phyloP scores from a whole-genome alignment of 2,113 vertebrate genomes.

The Osmerus mordax region DNA sequence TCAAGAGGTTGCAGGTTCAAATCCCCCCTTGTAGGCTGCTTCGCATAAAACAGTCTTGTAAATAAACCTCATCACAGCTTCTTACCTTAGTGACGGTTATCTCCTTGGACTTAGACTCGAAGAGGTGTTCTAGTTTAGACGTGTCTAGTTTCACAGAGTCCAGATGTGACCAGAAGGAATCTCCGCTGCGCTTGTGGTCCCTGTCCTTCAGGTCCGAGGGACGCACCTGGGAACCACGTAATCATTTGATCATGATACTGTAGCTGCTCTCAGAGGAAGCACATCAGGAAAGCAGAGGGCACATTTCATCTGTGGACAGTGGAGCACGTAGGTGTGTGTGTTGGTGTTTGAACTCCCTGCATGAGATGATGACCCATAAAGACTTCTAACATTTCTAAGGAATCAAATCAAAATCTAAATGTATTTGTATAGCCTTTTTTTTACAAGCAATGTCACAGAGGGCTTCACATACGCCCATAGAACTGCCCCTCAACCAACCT shows the following conservation, averaged over 20 bases:
- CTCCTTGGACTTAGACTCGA: conserved; percentile 96
- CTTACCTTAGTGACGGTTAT: conserved; percentile 91
- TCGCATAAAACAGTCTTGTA: neutral
- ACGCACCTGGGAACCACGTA: conserved; percentile 69
- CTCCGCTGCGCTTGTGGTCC: conserved; percentile 79
- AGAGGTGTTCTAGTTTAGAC: conserved; percentile 91
- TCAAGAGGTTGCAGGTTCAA: too few relatives aligned
- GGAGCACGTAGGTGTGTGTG: too few relatives aligned
- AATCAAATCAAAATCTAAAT: too few relatives aligned
- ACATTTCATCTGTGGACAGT: neutral
- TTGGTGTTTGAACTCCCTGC: too few relatives aligned
- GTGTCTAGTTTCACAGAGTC: conserved; percentile 92
- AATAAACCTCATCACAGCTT: neutral
- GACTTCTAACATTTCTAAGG: too few relatives aligned
- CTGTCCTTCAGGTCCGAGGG: conserved; percentile 82
- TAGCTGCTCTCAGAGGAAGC: neutral
- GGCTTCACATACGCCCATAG: too few relatives aligned
- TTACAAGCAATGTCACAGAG: too few relatives aligned
- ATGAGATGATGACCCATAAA: too few relatives aligned
- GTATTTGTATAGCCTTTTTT: too few relatives aligned
- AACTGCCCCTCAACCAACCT: too few relatives aligned
- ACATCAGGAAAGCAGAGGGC: neutral
- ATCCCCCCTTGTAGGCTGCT: too few relatives aligned
- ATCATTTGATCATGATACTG: neutral
- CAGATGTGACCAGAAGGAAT: conserved; percentile 93